Evolutionary conservation across 2,797 vertebrate genomes (phyloP), one percentile per base, ranked within the genome.

Genomic region (Chanos chanos): DNA sequence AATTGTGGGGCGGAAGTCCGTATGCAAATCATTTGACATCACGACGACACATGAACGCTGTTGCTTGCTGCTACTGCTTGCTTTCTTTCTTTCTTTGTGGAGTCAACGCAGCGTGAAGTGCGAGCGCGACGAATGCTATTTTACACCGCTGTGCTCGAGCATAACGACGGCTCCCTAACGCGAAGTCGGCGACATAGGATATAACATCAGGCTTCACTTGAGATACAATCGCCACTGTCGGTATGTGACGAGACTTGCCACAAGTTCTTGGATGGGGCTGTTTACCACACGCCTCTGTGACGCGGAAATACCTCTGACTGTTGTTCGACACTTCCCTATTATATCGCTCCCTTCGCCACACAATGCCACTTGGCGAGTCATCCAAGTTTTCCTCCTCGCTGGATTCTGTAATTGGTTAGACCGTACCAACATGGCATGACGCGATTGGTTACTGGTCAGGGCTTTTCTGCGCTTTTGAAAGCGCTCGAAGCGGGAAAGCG

Each of bases 351-450:
- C 13, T 34, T 10, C 56, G 15, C 33, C 39, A 51, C 49, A 70
- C 59, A 69, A 58, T 49, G 41, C 56, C 48, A 58, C 54, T 19
- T 41, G 3, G 51, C 48, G 40, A 64, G 16, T 22, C 64, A 8
- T 59, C 60, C 69, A 66, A 77, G 73, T 78, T 83, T 77, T 57
- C 36, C 68, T 79, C 51, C 45, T 15, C 41, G 43, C 48, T 13
- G 34, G 36, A 68, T 41, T 47, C 61, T 53, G 13, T 56, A 9
- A 90, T 92, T 90, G 87, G 89, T 55, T 68, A 70, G 10, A 34
- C 6, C 28, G 44, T 83, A 85, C 87, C 89, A 89, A 91, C 90
- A 90, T 90, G 90, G 88, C 90, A 90, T 60, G 7, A 22, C 13
- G 43, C 77, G 77, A 90, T 91, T 90, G 88, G 89, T 22, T 77